Conservation (phyloP, 2,888 invertebrate species). For the Melieria crassipennis region DNA sequence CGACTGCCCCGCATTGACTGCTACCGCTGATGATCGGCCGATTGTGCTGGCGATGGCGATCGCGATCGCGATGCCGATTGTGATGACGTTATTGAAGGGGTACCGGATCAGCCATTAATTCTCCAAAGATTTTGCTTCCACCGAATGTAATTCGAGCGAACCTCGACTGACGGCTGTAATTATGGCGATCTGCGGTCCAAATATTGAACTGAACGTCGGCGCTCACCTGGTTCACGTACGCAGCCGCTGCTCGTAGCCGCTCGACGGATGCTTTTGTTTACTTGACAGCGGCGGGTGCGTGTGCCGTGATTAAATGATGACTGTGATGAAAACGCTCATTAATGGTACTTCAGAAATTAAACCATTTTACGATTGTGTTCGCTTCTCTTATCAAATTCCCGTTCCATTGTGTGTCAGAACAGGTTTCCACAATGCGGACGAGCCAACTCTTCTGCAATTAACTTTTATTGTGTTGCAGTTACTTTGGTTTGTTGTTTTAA, state of each 20-base stretch:
- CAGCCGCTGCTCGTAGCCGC: conserved; percentile 1
- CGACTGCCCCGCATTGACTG: conserved; percentile 19
- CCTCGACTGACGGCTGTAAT: conserved; percentile 27
- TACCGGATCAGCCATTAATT: conserved; percentile 30
- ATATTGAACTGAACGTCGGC: conserved; percentile 25
- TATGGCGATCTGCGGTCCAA: conserved; percentile 32
- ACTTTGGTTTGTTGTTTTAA: conserved; percentile 32
- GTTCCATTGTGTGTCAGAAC: conserved; percentile 26
- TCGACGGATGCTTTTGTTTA: conserved; percentile 25
- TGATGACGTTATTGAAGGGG: conserved; percentile 3
- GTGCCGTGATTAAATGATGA: conserved; percentile 36
- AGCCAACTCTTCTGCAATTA: conserved; percentile 34
- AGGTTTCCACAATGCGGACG: conserved; percentile 10
- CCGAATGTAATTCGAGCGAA: conserved; percentile 18
- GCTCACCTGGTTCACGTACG: conserved; percentile 7
- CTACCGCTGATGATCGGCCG: conserved; percentile 24
- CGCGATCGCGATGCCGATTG: too few relatives aligned
- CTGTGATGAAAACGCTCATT: conserved; percentile 58
- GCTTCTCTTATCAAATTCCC: conserved; percentile 5
- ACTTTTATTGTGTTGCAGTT: conserved; percentile 35
- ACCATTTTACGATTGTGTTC: conserved; percentile 41
- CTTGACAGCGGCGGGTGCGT: conserved; percentile 23
- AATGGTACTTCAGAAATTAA: conserved; percentile 57
- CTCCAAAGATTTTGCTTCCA: conserved; percentile 5
- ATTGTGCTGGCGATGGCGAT: background rate